Conservation (phyloP, 2,113 vertebrate genomes). For the Solea senegalensis region DNA sequence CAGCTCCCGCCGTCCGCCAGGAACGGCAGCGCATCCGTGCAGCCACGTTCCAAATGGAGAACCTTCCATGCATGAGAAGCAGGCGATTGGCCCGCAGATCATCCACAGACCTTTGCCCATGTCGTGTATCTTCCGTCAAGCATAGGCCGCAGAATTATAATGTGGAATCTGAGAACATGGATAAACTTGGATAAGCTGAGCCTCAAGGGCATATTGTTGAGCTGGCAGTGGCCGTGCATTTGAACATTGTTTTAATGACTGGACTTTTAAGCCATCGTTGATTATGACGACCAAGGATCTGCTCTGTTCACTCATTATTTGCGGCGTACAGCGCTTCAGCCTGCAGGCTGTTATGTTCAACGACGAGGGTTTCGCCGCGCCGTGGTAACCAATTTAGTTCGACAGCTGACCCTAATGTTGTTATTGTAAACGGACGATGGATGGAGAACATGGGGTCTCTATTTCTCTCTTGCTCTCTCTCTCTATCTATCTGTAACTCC, state of each 20-base stretch:
- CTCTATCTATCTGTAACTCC: background rate
- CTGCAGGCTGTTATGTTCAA: conserved; percentile 39
- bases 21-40: background rate
- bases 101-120: background rate
- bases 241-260: conserved; percentile 63
- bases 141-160: conserved; percentile 3
- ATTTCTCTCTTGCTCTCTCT: conserved; percentile 1
- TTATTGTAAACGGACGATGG: conserved; percentile 68
- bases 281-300: conserved; percentile 40
- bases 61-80: background rate
- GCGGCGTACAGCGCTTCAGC: conserved; percentile 33
- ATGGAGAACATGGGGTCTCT: conserved; percentile 50
- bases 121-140: background rate
- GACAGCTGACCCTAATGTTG: conserved; percentile 70
- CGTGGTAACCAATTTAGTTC: conserved; percentile 50
- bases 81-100: background rate
- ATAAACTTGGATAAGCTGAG: conserved; percentile 8
- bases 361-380: conserved; percentile 9
- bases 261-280: conserved; percentile 44
- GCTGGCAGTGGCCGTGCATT: conserved; percentile 30
- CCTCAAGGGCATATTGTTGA: conserved; percentile 13
- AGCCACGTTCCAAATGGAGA: conserved; percentile 1
- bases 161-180: conserved; percentile 4
- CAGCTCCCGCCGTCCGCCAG: background rate
- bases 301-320: conserved; percentile 56